Evolutionary conservation across 2,113 vertebrate genomes (phyloP).

Genomic region (Malaclemys terrapin): DNA sequence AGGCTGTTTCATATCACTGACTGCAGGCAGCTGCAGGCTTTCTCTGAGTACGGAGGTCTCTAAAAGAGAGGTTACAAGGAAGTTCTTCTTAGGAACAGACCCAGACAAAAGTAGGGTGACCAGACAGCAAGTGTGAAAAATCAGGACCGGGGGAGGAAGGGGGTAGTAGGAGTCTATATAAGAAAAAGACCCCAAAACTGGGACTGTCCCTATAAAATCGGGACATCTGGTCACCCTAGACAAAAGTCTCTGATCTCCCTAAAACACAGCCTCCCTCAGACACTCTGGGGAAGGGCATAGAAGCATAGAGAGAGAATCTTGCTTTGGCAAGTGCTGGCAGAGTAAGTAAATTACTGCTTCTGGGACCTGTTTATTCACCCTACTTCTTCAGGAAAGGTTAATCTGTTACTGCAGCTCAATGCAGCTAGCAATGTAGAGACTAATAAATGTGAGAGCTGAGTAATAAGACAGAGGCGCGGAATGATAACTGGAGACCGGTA

Average conservation of each 20-base stretch:
- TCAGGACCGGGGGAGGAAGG: too few species aligned
- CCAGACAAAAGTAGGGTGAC: not conserved
- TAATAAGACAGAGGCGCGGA: not conserved
- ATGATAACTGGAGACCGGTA: not conserved
- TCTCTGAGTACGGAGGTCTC: not conserved
- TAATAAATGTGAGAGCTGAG: not conserved
- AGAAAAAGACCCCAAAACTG: too few species aligned
- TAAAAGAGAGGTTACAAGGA: not conserved
- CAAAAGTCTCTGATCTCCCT: not conserved
- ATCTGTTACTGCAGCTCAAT: not conserved
- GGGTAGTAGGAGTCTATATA: too few species aligned
- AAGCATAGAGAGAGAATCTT: not conserved
- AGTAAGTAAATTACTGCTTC: not conserved
- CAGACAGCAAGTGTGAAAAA: too few species aligned
- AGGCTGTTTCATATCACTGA: not conserved
- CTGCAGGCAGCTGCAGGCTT: not conserved
- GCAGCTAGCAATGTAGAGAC: not conserved
- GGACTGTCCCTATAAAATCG: too few species aligned
- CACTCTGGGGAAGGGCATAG: not conserved
- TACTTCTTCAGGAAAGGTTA: not conserved
- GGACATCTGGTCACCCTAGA: too few species aligned
- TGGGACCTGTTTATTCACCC: not conserved
- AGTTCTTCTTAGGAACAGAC: not conserved
- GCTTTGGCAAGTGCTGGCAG: not conserved
- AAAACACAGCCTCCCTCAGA: not conserved